Base-by-base conservation (phyloP, 2,113 vertebrate species). In the Barbus barbus region DNA sequence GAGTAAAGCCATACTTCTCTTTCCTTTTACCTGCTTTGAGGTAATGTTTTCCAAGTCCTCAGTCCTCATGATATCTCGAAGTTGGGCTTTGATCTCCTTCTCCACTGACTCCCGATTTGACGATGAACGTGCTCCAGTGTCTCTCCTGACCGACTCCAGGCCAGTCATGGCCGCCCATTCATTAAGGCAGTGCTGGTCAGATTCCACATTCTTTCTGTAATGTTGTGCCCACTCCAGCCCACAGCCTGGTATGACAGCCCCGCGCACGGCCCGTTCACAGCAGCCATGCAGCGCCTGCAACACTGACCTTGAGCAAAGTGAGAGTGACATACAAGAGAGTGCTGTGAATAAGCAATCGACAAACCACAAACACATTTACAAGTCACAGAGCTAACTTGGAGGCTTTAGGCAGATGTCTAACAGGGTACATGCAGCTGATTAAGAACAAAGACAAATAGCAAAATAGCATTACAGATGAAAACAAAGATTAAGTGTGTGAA, bases 21-120 rank as follows among this genome's bases (percentile, higher is more conserved):
- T 4, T 24, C 83, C 63, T 76, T 63, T 86, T 87, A 98, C 97
- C 96, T 97, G 95, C 90, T 96, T 97, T 78, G 96, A 97, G 0
- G 97, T 99, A 90, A 98, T 89, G 7, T 88, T 96, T 88, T 99
- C 97, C 90, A 99, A 94, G 90, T 99, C 96, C 2, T 96, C 95
- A 0, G 91, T 91, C 71, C 95, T 96, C 95, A 99, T 93, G 89
- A 98, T 95, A 1, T 96, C 94, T 89, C 96, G 92, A 78, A 99
- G 93, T 86, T 96, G 94, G 0, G 91, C 92, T 91, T 95, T 95
- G 89, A 98, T 97, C 5, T 89, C 91, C 73, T 67, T 93, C 89
- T 98, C 96, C 1, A 94, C 95, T 69, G 92, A 91, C 76, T 94
- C 87, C 38, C 92, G 93, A 0, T 93, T 90, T 0, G 79, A 53